Evolutionary conservation across 2,797 vertebrate species (phyloP).

Genomic region (Melanotaenia trifasciata): DNA sequence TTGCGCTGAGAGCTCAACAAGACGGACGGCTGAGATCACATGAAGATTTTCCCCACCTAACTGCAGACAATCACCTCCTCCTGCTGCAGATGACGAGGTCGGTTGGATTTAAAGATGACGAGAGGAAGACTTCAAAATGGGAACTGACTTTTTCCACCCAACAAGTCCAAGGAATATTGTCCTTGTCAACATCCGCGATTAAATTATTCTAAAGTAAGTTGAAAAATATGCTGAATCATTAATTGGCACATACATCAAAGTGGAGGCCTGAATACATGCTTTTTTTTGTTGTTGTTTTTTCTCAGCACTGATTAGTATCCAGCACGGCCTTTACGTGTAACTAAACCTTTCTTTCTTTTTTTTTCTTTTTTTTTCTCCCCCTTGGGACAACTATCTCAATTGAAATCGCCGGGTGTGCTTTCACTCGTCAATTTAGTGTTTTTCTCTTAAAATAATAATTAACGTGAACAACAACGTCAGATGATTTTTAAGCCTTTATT

Average conservation of each 20-base stretch:
- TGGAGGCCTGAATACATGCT: neutral
- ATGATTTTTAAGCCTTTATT: neutral
- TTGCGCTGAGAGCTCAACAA: slow-evolving; percentile 31
- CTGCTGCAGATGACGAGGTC: slow-evolving; percentile 10
- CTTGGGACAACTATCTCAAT: too few relatives aligned
- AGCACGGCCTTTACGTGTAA: neutral
- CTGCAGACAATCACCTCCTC: neutral
- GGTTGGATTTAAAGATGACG: slow-evolving; percentile 9
- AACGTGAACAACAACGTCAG: neutral
- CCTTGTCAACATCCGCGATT: slow-evolving; percentile 41
- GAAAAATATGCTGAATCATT: neutral
- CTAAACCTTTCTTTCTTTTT: neutral
- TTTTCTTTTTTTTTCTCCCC: neutral
- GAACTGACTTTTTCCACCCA: slow-evolving; percentile 41
- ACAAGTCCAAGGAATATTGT: slow-evolving; percentile 47
- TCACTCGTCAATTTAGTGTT: neutral
- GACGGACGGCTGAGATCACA: slow-evolving; percentile 40
- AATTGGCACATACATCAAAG: neutral
- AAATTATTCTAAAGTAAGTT: slow-evolving; percentile 60
- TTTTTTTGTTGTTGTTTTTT: neutral
- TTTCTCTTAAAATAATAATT: neutral
- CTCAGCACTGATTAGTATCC: neutral
- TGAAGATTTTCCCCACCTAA: slow-evolving; percentile 13
- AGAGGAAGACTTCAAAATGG: slow-evolving; percentile 55
- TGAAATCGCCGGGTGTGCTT: neutral